phyloP scores from a whole-genome alignment of 2,888 invertebrate species.

The Smittia sp. region DNA sequence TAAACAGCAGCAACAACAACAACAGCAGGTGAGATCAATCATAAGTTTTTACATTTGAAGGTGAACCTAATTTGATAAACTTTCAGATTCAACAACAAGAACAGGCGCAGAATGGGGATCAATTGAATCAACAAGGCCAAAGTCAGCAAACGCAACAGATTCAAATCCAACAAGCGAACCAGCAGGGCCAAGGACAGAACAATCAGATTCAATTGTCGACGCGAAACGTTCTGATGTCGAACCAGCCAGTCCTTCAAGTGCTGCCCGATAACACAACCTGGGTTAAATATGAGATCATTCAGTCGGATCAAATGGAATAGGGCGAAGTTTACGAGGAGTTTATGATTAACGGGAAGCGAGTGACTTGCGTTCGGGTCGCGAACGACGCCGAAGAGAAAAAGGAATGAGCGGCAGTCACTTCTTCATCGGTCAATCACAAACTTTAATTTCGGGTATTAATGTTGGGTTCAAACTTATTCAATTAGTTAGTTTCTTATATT shows the following conservation, averaged over 20 bases:
- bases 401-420: not conserved
- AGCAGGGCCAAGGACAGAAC: conserved; percentile 14
- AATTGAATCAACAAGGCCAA: conserved; percentile 28
- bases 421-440: not conserved
- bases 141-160: conserved; percentile 44
- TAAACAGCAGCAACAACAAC: conserved; percentile 53
- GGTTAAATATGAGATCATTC: conserved; percentile 59
- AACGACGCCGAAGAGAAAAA: not conserved
- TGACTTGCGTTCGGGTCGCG: conserved; percentile 18
- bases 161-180: conserved; percentile 45
- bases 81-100: conserved; percentile 24
- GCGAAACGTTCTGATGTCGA: conserved; percentile 54
- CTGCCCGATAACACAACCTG: conserved; percentile 51
- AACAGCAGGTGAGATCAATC: conserved; percentile 45
- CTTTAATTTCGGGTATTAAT: too few relatives aligned
- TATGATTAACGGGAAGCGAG: conserved; percentile 15
- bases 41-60: conserved; percentile 44
- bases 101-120: conserved; percentile 46
- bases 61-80: not conserved
- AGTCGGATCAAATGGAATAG: conserved; percentile 40
- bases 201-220: conserved; percentile 46
- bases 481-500: too few relatives aligned
- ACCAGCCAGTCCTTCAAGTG: conserved; percentile 53
- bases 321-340: conserved; percentile 16
- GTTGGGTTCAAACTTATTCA: too few relatives aligned